phyloP scores from a whole-genome alignment of 2,113 vertebrate genomes.

The Chelonoidis abingdonii region DNA sequence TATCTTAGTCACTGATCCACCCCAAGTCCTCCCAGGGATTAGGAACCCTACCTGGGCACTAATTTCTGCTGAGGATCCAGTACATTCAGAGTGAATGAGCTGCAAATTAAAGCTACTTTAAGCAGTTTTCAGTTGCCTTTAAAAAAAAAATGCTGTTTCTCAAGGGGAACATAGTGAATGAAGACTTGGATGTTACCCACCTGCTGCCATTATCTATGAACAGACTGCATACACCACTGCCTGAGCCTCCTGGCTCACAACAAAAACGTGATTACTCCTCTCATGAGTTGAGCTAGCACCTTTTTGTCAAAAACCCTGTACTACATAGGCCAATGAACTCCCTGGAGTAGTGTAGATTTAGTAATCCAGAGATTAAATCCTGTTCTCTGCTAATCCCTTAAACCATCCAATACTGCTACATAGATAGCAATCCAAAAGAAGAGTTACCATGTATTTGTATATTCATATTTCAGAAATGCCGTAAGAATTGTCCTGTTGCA shows the following conservation, averaged over 20 bases:
- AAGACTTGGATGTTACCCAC: background rate
- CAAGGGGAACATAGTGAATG: background rate
- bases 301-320: background rate
- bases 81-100: background rate
- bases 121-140: background rate
- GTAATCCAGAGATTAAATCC: rapidly evolving
- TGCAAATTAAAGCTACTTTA: background rate
- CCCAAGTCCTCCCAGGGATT: background rate
- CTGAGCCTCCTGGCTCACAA: rapidly evolving
- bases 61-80: background rate
- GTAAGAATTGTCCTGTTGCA: rapidly evolving
- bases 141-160: background rate
- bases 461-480: background rate
- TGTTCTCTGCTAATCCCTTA: background rate
- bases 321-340: background rate
- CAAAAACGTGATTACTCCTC: background rate
- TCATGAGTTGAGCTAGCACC: background rate
- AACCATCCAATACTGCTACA: background rate
- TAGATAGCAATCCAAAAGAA: background rate
- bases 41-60: background rate
- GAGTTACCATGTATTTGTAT: background rate
- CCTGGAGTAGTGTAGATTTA: background rate
- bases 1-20: background rate
- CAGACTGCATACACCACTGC: rapidly evolving
- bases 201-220: rapidly evolving